Percentiles rank a stretch among this genome's conserved stretches.
Conservation (phyloP, 2,888 invertebrate genomes). For the Cryptus armator region DNA sequence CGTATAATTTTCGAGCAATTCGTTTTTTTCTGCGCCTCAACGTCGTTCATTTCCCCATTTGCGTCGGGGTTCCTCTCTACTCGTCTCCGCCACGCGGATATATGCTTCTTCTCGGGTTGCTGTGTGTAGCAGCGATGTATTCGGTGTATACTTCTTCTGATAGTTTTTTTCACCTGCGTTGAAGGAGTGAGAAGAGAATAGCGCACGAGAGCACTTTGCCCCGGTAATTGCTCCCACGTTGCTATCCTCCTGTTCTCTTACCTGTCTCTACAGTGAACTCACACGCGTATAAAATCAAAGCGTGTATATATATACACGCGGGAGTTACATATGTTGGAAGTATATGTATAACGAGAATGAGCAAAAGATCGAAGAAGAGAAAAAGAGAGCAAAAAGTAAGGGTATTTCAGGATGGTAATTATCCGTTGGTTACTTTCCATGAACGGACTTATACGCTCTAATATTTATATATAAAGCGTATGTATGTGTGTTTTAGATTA, state of each 20-base stretch:
- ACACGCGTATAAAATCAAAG: neutral
- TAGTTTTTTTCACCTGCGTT: slow-evolving; percentile 17
- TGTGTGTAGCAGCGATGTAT: neutral
- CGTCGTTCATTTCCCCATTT: slow-evolving; percentile 21
- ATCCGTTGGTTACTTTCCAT: slow-evolving; percentile 30
- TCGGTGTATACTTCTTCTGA: neutral
- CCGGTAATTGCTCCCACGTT: slow-evolving; percentile 34
- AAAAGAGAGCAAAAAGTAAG: slow-evolving; percentile 4
- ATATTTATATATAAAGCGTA: neutral
- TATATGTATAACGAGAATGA: neutral
- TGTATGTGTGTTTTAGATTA: neutral
- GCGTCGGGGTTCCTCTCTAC: neutral
- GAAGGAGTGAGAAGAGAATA: slow-evolving; percentile 17
- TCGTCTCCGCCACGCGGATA: slow-evolving; percentile 2
- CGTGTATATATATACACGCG: neutral
- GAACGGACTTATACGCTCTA: neutral
- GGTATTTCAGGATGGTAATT: slow-evolving; percentile 19
- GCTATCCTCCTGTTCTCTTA: neutral
- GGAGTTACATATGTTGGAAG: neutral
- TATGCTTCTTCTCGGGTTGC: neutral
- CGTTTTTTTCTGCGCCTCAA: neutral
- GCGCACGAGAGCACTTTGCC: slow-evolving; percentile 31
- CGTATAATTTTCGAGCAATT: slow-evolving; percentile 15
- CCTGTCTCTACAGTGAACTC: neutral
- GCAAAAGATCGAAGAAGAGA: neutral